Base-by-base conservation (phyloP, 2,888 invertebrate genomes). In the Heterodera filipjevi region DNA sequence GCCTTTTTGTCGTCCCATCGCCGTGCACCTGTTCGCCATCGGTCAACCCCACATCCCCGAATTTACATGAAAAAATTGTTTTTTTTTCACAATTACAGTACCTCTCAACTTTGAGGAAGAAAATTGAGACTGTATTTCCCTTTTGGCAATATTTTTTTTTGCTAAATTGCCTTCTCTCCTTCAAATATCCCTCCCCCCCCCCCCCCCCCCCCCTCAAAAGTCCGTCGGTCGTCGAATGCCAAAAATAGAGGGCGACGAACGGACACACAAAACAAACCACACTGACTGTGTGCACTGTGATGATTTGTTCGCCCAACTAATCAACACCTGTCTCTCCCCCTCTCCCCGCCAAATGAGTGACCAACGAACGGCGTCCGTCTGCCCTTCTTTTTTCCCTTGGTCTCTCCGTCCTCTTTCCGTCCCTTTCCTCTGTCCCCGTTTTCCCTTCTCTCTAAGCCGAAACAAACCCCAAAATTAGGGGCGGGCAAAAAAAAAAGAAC, bases 391-490 rank as follows among this genome's bases (percentile, higher is more conserved):
- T 39, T 10, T 39, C 39, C 39, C 12, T 12, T 12, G 39, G n/a
- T n/a, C n/a, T 39, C 39, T 39, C 39, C 39, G 39, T 39, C 39
- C 39, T 12, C 12, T 39, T 12, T 12, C 39, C 39, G 39, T 39
- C 39, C 39, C 5, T 49, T 12, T 5, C 44, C 46, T 12, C 46
- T 49, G 10, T 49, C 46, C 14, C 19, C 14, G 12, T 49, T 1
- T 49, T 49, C 12, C 12, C 12, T 39, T 39, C 39, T 39, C 53
- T 53, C 53, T 16, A 5, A 8, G 59, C n/a, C 59, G 27, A 59
- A 59, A 59, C 59, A 59, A 59, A 59, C 19, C 59, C 59, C 59
- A n/a, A 59, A 59, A 59, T 59, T 59, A 59, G 59, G 59, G 59
- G 59, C 59, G 59, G 59, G 6, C n/a, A 8, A 27, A n/a, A 27